Evolutionary conservation across 2,113 vertebrate genomes (phyloP).

Genomic region (Charadrius vociferus): DNA sequence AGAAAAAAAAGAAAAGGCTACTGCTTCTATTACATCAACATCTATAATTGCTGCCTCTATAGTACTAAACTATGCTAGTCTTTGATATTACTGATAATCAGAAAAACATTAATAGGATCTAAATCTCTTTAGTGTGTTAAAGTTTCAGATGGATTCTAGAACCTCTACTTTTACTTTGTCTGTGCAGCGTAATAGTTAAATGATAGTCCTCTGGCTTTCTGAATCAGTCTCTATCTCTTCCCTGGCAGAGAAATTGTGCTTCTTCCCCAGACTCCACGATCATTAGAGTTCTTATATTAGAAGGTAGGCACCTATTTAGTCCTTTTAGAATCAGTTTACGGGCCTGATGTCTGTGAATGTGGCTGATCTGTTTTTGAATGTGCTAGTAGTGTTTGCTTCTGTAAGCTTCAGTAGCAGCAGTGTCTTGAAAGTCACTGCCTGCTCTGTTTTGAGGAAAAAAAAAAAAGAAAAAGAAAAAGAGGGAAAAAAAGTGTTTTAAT

Average conservation of each 20-base stretch:
- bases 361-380: not conserved
- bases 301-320: not conserved
- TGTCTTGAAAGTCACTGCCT: not conserved
- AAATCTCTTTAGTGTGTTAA: not conserved
- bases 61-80: not conserved
- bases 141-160: not conserved
- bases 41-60: not conserved
- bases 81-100: not conserved
- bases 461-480: no score
- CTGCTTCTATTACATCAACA: not conserved
- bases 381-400: not conserved
- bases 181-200: not conserved
- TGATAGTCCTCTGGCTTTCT: not conserved
- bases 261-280: rapidly evolving
- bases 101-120: not conserved
- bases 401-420: not conserved
- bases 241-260: not conserved
- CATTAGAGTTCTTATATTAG: not conserved
- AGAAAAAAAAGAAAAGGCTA: not conserved
- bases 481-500: not conserved
- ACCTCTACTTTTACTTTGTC: not conserved
- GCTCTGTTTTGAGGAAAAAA: not conserved
- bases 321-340: not conserved
- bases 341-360: no score
- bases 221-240: not conserved